Base-by-base conservation (phyloP, 2,113 vertebrate species). In the Platysternon megacephalum region DNA sequence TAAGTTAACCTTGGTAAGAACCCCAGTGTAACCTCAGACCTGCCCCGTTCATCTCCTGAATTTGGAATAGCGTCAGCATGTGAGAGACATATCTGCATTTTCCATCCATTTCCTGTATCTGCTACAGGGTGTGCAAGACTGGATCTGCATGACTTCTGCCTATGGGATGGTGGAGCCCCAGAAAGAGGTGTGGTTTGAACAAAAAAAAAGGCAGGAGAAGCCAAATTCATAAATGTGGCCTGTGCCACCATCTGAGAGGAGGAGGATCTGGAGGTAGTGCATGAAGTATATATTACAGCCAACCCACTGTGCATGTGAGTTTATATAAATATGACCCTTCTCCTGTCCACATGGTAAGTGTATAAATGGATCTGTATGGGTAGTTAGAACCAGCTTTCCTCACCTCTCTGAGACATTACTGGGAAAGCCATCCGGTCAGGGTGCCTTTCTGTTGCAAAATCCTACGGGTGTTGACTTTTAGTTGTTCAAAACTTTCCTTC, bases 301-400 rank as follows among this genome's bases (percentile, higher is more conserved):
- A 86, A 74, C 1, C 51, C 52, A 65, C 46, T 9, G 56, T 74
- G 26, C 49, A 86, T 65, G 83, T 35, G 85, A 90, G 14, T 51
- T 39, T 0, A 19, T 65, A 0, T 0, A 85, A 46, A 5, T 44
- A 35, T 24, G 81, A n/a, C 51, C 90, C 16, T 72, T 35, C 0
- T 0, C 39, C 80, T 42, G 11, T 13, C 82, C n/a, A 21, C 39
- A 22, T 39, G 22, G 22, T 22, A 39, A 35, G 76, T 0, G 0
- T 11, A 2, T 0, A 7, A 48, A 19, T 14, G 76, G 84, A 91
- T 19, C 26, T 80, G 68, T 0, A 11, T 5, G 51, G 51, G 4
- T 89, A 81, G n/a, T 51, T 76, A 89, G 52, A 24, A 53, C 8
- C 84, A 78, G 83, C 42, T 91, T 58, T 91, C 68, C 82, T 76